Conservation (phyloP, 2,113 vertebrate genomes). For the Arenaria interpres region DNA sequence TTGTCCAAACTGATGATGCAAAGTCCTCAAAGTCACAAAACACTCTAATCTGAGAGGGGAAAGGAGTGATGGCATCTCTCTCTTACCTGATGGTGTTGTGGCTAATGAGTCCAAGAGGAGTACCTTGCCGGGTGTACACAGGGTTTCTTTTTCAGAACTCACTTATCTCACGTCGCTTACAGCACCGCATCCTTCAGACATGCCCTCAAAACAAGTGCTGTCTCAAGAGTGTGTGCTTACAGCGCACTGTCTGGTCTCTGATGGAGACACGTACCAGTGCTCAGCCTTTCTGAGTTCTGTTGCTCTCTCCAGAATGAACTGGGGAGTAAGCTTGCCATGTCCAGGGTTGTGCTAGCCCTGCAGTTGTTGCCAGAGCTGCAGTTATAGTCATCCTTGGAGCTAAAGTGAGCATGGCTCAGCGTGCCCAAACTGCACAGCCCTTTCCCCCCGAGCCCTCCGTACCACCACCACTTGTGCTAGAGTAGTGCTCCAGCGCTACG, state of each 20-base stretch:
- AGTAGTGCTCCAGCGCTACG: background rate
- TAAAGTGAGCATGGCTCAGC: background rate
- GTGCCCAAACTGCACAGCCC: background rate
- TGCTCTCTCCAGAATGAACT: background rate
- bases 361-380: background rate
- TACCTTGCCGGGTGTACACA: accelerated
- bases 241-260: background rate
- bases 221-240: background rate
- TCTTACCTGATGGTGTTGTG: background rate
- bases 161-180: background rate
- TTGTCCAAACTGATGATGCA: background rate
- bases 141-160: background rate
- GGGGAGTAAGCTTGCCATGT: background rate
- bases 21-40: background rate
- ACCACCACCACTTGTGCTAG: background rate
- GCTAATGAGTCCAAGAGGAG: background rate
- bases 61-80: background rate
- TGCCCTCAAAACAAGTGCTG: background rate
- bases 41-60: background rate
- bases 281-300: background rate
- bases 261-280: background rate
- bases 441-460: accelerated
- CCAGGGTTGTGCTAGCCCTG: background rate
- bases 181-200: background rate
- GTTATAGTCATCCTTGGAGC: background rate